Base-by-base conservation (phyloP, 1,140 invertebrate species). In the Drosophila ambigua region DNA sequence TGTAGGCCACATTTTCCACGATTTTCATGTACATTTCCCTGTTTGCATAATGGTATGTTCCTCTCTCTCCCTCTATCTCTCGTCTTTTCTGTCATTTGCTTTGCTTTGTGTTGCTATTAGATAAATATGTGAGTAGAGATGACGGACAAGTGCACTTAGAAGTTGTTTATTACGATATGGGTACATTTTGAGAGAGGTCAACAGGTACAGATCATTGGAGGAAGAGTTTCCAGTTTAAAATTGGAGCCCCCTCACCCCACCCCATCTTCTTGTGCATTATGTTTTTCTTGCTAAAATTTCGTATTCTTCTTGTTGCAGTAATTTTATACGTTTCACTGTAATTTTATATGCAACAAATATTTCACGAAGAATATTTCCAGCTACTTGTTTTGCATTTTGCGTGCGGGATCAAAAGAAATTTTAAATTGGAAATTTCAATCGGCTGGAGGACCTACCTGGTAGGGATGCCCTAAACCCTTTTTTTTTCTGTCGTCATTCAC, bases 1-100 rank as follows among this genome's bases (percentile, higher is more conserved):
- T 74, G 64, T 85, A 77, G 77, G 77, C 81, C 77, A 77, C 66
- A 80, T 83, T 69, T 59, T 83, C 61, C 53, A 81, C 77, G 52
- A 80, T 77, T 82, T 73, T 74, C 72, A 66, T 60, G 49, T 74
- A 71, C 31, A 67, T 68, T 87, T 77, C 61, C 81, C 67, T 80
- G 77, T 85, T 80, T 84, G 72, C 52, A 52, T 64, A 79, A 83
- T 83, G 79, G 61, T 57, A 26, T 57, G 53, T 45, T 15, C 23
- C 15, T 57, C 8, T 15, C n/a, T 4, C 1, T 39, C 9, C 13
- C 11, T 54, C 4, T 0, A 24, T 24, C 11, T 55, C 41, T 44
- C 16, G 8, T 16, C 41, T 55, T 26, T 43, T 23, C 53, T 55
- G 13, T 44, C 76, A 62, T 77, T 77, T 72, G 79, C 54, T 46